Percentiles rank a stretch among this genome's conserved stretches.
These are phyloP conservation scores for Tipula helvola DNA, from an alignment of 2,888 invertebrate genomes.

Conservation along the genomic window DNA sequence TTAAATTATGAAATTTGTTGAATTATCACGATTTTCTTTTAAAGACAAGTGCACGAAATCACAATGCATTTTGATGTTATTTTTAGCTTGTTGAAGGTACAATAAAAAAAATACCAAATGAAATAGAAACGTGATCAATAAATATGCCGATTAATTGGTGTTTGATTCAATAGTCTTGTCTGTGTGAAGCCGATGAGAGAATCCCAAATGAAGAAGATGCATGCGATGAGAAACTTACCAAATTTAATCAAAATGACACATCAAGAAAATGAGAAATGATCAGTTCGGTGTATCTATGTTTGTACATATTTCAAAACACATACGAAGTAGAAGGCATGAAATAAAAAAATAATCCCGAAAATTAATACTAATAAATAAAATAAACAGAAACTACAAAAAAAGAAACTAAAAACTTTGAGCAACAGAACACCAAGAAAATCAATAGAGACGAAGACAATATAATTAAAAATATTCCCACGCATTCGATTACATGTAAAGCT, in stretches of 20 bases:
- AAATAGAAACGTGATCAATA: not conserved
- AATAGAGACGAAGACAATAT: not conserved
- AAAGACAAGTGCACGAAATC: not conserved
- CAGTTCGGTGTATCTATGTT: not conserved
- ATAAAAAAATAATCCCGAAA: not conserved
- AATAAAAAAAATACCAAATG: not conserved
- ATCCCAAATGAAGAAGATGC: not conserved
- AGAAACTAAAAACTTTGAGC: not conserved
- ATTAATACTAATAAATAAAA: not conserved
- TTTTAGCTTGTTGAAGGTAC: not conserved
- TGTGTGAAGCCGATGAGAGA: not conserved
- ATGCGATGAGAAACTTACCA: not conserved
- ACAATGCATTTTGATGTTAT: not conserved
- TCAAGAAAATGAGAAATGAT: not conserved
- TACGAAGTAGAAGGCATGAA: not conserved
- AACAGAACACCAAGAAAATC: not conserved
- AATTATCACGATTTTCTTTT: not conserved
- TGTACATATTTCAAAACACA: not conserved
- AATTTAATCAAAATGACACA: not conserved
- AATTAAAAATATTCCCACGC: conserved; percentile 4
- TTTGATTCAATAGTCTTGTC: not conserved
- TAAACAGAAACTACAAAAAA: not conserved
- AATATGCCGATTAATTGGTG: not conserved
- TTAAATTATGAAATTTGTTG: not conserved
- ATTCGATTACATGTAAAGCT: not conserved